These are phyloP conservation scores for Diorhabda carinulata DNA, from an alignment of 1,140 invertebrate genomes.

Conservation along the genomic window DNA sequence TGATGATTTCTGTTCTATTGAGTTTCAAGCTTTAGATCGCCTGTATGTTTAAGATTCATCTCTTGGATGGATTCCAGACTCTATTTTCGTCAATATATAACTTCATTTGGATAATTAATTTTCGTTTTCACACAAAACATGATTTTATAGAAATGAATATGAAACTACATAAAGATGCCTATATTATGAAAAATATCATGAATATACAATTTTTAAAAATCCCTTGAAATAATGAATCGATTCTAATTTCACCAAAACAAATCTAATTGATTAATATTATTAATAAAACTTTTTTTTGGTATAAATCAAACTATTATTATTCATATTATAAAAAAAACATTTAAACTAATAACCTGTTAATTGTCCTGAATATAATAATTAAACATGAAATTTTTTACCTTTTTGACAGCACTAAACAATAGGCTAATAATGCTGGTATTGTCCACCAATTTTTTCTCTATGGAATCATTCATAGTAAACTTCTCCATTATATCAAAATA, in stretches of 20 bases:
- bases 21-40: no score
- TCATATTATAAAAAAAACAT: neutral
- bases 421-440: slow-evolving; percentile 47
- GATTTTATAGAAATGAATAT: no score
- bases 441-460: slow-evolving; percentile 24
- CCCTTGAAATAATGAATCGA: neutral
- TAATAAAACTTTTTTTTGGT: neutral
- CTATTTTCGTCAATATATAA: no score
- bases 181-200: no score
- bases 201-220: neutral
- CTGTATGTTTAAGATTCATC: no score
- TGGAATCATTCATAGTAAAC: slow-evolving; percentile 14
- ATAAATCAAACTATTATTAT: neutral
- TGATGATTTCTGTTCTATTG: no score
- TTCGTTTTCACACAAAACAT: no score
- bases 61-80: no score
- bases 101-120: no score
- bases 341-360: neutral
- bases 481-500: slow-evolving; percentile 14
- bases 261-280: neutral
- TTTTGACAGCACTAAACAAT: slow-evolving; percentile 49
- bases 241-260: no score
- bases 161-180: no score
- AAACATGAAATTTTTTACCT: slow-evolving; percentile 39
- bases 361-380: neutral